Percentiles rank a stretch among this genome's conserved stretches.
phyloP scores from a whole-genome alignment of 2,888 invertebrate genomes.

The Xylota sylvarum region DNA sequence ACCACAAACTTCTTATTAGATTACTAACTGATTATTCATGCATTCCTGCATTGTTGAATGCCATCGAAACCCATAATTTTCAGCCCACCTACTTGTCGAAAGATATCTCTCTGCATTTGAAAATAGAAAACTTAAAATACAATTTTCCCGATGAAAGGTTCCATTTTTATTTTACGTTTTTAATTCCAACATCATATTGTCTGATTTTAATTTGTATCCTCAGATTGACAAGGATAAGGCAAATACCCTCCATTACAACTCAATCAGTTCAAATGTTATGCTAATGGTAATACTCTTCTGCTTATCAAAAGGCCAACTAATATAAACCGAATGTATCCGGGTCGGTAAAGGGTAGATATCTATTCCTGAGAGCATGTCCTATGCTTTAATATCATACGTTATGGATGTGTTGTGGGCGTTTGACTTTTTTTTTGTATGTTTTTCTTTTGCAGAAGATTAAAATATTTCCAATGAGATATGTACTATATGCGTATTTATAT shows the following conservation, averaged over 20 bases:
- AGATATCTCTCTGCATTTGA: too few relatives aligned
- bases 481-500: background rate
- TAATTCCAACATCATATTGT: background rate
- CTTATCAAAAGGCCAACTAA: slow-evolving; percentile 19
- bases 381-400: slow-evolving; percentile 9
- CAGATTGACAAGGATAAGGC: slow-evolving; percentile 14
- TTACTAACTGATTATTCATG: too few relatives aligned
- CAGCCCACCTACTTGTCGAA: too few relatives aligned
- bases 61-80: too few relatives aligned
- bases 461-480: background rate
- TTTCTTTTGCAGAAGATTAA: background rate
- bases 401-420: background rate
- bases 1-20: too few relatives aligned
- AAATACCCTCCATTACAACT: slow-evolving; percentile 33
- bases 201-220: slow-evolving; percentile 20
- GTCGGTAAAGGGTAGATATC: slow-evolving; percentile 8
- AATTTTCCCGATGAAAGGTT: background rate
- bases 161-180: background rate
- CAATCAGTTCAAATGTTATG: slow-evolving; percentile 28
- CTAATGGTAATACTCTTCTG: slow-evolving; percentile 19
- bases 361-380: slow-evolving; percentile 7
- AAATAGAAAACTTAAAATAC: too few relatives aligned
- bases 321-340: slow-evolving; percentile 14
- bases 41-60: too few relatives aligned
- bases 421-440: background rate